A percentile compares a stretch with the other conserved stretches of the same genome.
Evolutionary conservation across 2,113 vertebrate species (phyloP).

Genomic region (Gymnarchus niloticus): DNA sequence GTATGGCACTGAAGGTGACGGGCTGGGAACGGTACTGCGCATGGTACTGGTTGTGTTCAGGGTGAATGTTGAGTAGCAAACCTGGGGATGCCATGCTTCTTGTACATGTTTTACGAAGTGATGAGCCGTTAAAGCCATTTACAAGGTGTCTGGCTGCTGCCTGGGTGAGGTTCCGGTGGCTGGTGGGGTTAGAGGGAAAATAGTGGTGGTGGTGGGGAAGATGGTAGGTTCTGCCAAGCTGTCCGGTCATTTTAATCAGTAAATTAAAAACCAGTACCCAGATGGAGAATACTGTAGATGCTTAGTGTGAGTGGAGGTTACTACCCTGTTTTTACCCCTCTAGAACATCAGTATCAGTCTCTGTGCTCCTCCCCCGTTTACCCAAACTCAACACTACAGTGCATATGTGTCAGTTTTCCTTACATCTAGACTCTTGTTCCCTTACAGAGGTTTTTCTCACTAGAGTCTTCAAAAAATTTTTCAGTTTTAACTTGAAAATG

Average conservation of each 20-base stretch:
- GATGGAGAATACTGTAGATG: not conserved
- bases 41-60: not conserved
- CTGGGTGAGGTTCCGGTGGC: not conserved
- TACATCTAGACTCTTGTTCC: not conserved
- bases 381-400: not conserved
- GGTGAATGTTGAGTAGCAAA: not conserved
- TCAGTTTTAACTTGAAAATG: too few species aligned
- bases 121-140: slow-evolving; percentile 25
- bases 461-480: too few species aligned
- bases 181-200: not conserved
- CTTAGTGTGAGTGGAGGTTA: not conserved
- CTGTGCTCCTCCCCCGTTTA: not conserved
- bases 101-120: slow-evolving; percentile 29
- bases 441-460: too few species aligned
- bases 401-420: not conserved
- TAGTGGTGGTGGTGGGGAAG: not conserved
- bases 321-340: not conserved
- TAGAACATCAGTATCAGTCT: not conserved
- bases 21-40: not conserved
- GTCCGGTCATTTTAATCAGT: slow-evolving; percentile 7
- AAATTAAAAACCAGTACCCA: slow-evolving; percentile 2
- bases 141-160: slow-evolving; percentile 17
- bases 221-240: slow-evolving; percentile 4
- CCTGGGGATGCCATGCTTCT: not conserved
- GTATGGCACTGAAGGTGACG: not conserved